Percentiles rank a stretch among this genome's conserved stretches.
Evolutionary conservation across 2,888 invertebrate genomes (phyloP).

Genomic region (Amiota mariae): DNA sequence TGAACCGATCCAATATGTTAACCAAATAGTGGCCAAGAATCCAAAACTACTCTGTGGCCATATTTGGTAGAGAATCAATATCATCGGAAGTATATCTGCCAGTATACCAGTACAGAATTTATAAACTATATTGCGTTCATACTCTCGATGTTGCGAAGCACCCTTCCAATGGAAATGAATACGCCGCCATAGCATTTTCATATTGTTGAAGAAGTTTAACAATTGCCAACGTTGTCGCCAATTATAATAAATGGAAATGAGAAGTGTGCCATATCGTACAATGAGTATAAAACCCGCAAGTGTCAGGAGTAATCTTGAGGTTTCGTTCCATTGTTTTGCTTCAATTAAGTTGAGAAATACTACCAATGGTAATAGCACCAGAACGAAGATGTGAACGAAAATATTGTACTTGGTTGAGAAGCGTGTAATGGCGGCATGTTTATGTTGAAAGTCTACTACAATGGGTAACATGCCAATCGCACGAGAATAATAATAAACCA

Average conservation of each 20-base stretch:
- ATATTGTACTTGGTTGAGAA: conserved; percentile 3
- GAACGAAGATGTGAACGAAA: neutral
- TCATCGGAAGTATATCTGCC: neutral
- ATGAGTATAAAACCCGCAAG: neutral
- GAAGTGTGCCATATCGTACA: neutral
- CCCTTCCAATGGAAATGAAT: neutral
- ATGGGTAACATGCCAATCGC: neutral
- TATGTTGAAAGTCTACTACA: neutral
- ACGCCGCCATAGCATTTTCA: neutral
- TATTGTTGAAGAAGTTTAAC: neutral
- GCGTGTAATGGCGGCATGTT: neutral
- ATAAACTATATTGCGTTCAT: neutral
- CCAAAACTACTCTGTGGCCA: neutral
- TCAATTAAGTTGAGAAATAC: neutral
- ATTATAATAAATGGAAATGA: neutral
- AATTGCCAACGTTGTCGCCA: neutral
- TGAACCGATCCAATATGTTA: neutral
- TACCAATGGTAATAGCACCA: neutral
- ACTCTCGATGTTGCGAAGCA: neutral
- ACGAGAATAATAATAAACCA: conserved; percentile 8
- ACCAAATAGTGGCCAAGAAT: neutral
- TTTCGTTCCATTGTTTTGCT: neutral
- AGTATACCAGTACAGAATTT: neutral
- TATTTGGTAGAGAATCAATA: neutral
- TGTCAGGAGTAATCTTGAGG: neutral